Evolutionary conservation across 2,113 vertebrate genomes (phyloP).

Genomic region (Otis tarda): DNA sequence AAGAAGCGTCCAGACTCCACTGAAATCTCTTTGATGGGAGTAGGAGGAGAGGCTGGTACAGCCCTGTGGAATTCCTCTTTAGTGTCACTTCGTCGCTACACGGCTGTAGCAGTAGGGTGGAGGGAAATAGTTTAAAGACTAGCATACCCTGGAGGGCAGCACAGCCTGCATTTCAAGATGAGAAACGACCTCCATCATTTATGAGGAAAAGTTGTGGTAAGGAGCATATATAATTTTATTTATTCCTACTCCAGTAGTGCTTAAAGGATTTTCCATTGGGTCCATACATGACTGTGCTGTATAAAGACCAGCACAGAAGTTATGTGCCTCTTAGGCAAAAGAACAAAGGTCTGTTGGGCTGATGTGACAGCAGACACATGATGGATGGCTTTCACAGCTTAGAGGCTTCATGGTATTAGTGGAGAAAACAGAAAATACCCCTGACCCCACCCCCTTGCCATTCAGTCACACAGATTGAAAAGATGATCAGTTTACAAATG

Average conservation of each 20-base stretch:
- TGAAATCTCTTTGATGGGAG: background rate
- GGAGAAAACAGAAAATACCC: background rate
- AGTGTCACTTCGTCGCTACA: background rate
- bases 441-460: background rate
- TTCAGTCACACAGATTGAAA: background rate
- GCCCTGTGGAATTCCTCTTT: conserved; percentile 8
- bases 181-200: background rate
- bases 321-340: background rate
- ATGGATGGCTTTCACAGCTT: background rate
- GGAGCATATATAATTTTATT: background rate
- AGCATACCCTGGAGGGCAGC: background rate
- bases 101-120: background rate
- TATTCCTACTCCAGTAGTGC: background rate
- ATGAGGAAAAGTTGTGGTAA: background rate
- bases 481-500: background rate
- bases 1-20: background rate
- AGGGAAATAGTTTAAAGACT: background rate
- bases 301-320: background rate
- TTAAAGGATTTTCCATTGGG: background rate
- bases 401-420: background rate
- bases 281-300: background rate
- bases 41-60: background rate
- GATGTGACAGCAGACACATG: background rate
- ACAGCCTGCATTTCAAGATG: background rate
- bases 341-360: background rate